These are phyloP conservation scores for Hippopotamyrus pictus DNA, from an alignment of 2,797 vertebrate species.

Conservation along the genomic window DNA sequence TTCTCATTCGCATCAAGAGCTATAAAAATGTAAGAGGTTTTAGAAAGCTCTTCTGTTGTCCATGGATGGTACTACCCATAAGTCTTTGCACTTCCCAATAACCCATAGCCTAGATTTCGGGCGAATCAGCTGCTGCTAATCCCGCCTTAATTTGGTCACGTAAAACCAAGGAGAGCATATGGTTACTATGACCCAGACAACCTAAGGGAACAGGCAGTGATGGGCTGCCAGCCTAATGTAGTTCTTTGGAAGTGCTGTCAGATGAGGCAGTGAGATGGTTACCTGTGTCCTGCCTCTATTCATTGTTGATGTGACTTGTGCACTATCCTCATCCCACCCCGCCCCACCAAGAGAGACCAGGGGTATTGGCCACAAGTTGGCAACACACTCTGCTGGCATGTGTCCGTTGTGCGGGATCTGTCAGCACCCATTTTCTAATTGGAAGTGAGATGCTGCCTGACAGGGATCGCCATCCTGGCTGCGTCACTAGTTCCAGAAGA, in stretches of 20 bases:
- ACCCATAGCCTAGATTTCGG: constrained; percentile 30
- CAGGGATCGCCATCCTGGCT: constrained; percentile 45
- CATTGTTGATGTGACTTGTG: constrained; percentile 35
- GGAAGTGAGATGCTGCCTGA: constrained; percentile 68
- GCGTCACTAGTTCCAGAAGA: constrained; percentile 37
- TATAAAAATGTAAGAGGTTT: constrained; percentile 37
- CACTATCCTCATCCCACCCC: constrained; percentile 21
- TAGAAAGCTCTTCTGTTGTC: constrained; percentile 30
- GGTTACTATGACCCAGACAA: constrained; percentile 25
- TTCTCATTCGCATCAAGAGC: constrained; percentile 26
- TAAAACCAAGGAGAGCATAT: constrained; percentile 28
- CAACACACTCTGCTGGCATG: constrained; percentile 31
- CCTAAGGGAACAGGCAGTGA: constrained; percentile 28
- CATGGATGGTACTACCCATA: constrained; percentile 25
- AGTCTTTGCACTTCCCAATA: constrained; percentile 20
- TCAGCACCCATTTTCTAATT: constrained; percentile 69
- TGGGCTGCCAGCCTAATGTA: constrained; percentile 11
- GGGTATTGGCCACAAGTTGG: constrained; percentile 7
- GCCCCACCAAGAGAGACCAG: constrained; percentile 23
- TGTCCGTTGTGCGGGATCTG: constrained; percentile 52
- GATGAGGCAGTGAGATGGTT: neutral
- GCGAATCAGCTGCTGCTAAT: constrained; percentile 32
- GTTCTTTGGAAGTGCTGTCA: neutral
- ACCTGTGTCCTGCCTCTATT: constrained; percentile 14
- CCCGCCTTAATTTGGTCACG: constrained; percentile 35